A percentile compares a stretch with the other conserved stretches of the same genome.
phyloP scores from a whole-genome alignment of 2,797 vertebrate species.

The Syndactyla subalaris region DNA sequence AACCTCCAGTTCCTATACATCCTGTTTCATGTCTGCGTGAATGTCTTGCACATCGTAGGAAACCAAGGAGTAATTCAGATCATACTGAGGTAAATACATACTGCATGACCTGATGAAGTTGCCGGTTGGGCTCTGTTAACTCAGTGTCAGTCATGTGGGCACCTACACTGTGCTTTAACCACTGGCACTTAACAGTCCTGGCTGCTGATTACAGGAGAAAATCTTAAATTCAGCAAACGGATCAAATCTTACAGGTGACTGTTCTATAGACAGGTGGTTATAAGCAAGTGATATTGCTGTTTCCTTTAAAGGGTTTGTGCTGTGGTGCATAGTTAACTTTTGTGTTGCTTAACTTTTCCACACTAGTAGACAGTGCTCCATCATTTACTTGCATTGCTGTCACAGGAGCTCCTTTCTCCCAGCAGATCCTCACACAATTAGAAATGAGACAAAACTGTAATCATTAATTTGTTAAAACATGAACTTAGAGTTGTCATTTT shows the following conservation, averaged over 20 bases:
- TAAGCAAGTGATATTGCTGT: neutral
- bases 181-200: neutral
- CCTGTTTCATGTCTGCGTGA: neutral
- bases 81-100: neutral
- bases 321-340: neutral
- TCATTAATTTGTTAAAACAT: neutral
- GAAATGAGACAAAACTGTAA: neutral
- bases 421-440: neutral
- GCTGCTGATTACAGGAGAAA: neutral
- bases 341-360: neutral
- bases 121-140: neutral
- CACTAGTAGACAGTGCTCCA: accelerated
- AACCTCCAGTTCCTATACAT: neutral
- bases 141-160: accelerated
- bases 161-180: neutral
- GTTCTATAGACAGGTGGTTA: neutral
- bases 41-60: neutral
- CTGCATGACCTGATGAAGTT: neutral
- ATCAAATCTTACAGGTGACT: neutral
- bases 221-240: neutral
- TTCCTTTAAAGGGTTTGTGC: neutral
- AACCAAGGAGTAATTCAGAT: neutral
- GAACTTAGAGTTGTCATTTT: neutral
- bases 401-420: accelerated
- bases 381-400: neutral